A percentile compares a stretch with the other conserved stretches of the same genome.
These are phyloP conservation scores for Tupiocoris notatus DNA, from an alignment of 2,888 invertebrate genomes.

Conservation along the genomic window DNA sequence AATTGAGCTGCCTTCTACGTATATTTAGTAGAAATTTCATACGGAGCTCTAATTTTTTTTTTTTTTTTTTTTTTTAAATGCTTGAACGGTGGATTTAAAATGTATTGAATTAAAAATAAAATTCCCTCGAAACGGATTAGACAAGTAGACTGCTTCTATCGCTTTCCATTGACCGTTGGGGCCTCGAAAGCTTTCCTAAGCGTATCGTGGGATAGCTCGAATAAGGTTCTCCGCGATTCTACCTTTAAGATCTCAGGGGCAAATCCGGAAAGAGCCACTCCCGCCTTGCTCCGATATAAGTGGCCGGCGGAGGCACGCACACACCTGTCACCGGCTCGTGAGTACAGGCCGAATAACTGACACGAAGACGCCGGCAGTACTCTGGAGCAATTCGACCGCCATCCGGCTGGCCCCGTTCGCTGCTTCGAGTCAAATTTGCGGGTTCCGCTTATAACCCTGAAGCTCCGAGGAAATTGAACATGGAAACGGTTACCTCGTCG, in stretches of 20 bases:
- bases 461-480: background rate
- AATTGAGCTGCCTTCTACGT: too few relatives aligned
- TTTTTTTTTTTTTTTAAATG: too few relatives aligned
- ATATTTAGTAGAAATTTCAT: too few relatives aligned
- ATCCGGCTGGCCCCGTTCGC: background rate
- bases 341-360: background rate
- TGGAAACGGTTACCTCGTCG: background rate
- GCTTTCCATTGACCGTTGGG: too few relatives aligned
- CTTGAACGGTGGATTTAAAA: too few relatives aligned
- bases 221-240: background rate
- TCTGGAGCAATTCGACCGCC: too few relatives aligned
- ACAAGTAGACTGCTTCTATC: too few relatives aligned
- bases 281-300: background rate
- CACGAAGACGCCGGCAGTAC: background rate
- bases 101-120: too few relatives aligned
- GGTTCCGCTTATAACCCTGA: background rate
- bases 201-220: too few relatives aligned
- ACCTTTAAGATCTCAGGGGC: background rate
- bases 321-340: background rate
- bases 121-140: too few relatives aligned
- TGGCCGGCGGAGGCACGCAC: background rate
- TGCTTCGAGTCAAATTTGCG: slow-evolving; percentile 4
- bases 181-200: too few relatives aligned
- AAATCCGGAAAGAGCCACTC: background rate
- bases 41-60: too few relatives aligned